Percentiles rank a stretch among this genome's conserved stretches.
Evolutionary conservation across 2,113 vertebrate species (phyloP).

Genomic region (Anoura caudifer): DNA sequence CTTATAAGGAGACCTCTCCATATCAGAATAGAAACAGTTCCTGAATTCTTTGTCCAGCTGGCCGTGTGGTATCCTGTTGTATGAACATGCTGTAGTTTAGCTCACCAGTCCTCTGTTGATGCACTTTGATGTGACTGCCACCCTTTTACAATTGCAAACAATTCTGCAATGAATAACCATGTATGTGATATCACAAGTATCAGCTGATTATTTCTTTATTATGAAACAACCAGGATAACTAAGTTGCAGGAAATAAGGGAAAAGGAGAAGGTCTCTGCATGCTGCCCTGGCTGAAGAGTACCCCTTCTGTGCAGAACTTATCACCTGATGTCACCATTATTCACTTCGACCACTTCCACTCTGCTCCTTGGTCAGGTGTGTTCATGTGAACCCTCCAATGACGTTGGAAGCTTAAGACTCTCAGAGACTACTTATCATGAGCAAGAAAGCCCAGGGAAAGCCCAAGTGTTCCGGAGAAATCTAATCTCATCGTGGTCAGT

Average conservation of each 20-base stretch:
- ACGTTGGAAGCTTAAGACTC: neutral
- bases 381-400: neutral
- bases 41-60: neutral
- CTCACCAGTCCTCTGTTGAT: neutral
- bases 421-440: neutral
- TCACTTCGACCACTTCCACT: neutral
- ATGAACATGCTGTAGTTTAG: neutral
- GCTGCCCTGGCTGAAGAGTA: neutral
- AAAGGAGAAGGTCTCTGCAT: neutral
- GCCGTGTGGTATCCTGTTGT: fast-evolving
- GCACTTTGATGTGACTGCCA: neutral
- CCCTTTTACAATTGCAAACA: neutral
- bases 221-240: neutral
- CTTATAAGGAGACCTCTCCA: neutral
- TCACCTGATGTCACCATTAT: neutral
- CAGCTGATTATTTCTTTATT: neutral
- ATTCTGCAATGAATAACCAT: neutral
- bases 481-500: neutral
- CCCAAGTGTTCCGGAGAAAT: neutral
- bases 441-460: neutral
- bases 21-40: neutral
- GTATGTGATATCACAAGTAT: neutral
- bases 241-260: neutral
- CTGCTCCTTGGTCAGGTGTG: neutral
- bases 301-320: neutral